A percentile compares a stretch with the other conserved stretches of the same genome.
phyloP scores from a whole-genome alignment of 2,888 invertebrate species.

The Caenorhabditis sinica region DNA sequence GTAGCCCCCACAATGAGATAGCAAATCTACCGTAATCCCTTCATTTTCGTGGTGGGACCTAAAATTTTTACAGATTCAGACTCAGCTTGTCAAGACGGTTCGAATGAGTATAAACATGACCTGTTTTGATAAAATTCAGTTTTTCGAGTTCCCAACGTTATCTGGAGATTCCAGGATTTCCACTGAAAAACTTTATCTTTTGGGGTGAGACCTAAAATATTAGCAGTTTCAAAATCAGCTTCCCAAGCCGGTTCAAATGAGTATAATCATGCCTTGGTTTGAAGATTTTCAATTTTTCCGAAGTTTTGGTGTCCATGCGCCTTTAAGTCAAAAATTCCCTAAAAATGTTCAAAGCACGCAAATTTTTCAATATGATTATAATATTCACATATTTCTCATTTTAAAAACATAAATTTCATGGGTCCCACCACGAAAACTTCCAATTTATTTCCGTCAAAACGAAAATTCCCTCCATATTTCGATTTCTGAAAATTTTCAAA shows the following conservation, averaged over 20 bases:
- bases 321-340: slow-evolving; percentile 1
- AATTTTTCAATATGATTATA: too few relatives aligned
- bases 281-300: not conserved
- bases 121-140: not conserved
- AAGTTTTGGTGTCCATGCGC: not conserved
- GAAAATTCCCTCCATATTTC: not conserved
- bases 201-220: too few relatives aligned
- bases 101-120: not conserved
- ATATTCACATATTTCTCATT: too few relatives aligned
- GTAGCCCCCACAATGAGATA: too few relatives aligned
- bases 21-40: not conserved
- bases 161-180: not conserved
- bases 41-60: not conserved
- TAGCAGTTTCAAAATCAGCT: not conserved
- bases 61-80: not conserved
- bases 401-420: too few relatives aligned
- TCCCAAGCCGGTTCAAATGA: not conserved
- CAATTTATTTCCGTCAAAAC: too few relatives aligned
- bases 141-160: too few relatives aligned
- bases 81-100: not conserved
- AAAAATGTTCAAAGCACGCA: too few relatives aligned
- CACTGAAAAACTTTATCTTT: not conserved
- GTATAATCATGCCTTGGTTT: not conserved
- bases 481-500: too few relatives aligned
- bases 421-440: too few relatives aligned